Conservation (phyloP, 2,797 vertebrate genomes). For the Gymnoscopelus braueri region DNA sequence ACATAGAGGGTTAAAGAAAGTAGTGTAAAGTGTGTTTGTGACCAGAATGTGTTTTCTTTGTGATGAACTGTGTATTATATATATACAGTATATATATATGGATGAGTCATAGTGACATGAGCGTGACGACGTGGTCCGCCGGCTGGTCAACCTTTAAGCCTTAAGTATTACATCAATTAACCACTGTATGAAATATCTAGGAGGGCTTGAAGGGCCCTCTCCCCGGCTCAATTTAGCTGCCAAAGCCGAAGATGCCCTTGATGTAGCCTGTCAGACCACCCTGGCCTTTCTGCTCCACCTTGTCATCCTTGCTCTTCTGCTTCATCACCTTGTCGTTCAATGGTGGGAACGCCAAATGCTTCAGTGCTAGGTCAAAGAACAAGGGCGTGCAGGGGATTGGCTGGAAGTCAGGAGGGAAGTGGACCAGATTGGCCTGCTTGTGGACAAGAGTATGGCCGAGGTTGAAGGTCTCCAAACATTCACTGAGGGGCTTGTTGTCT, state of each 20-base stretch:
- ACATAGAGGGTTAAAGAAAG: no score
- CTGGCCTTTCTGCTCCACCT: slow-evolving; percentile 9
- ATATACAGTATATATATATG: no score
- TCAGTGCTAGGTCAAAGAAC: slow-evolving; percentile 98
- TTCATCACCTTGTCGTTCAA: slow-evolving; percentile 75
- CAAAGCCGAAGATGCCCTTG: slow-evolving; percentile 98
- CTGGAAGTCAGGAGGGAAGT: slow-evolving; percentile 96
- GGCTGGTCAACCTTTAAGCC: no score
- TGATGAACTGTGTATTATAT: no score
- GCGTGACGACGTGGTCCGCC: no score
- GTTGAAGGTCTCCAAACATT: slow-evolving; percentile 92
- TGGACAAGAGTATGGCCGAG: slow-evolving; percentile 91
- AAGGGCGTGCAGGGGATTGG: slow-evolving; percentile 97
- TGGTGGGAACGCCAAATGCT: slow-evolving; percentile 94
- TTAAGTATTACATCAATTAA: no score
- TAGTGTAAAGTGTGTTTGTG: no score
- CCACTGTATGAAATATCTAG: no score
- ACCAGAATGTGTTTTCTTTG: no score
- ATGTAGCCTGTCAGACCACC: slow-evolving; percentile 97
- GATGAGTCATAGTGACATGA: no score
- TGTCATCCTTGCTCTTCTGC: slow-evolving; percentile 64
- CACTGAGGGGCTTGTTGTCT: slow-evolving; percentile 93
- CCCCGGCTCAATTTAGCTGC: slow-evolving; percentile 84
- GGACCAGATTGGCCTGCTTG: slow-evolving; percentile 94
- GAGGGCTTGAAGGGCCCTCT: no score